Evolutionary conservation across 2,888 invertebrate genomes (phyloP).

Genomic region (Bombylius discolor): DNA sequence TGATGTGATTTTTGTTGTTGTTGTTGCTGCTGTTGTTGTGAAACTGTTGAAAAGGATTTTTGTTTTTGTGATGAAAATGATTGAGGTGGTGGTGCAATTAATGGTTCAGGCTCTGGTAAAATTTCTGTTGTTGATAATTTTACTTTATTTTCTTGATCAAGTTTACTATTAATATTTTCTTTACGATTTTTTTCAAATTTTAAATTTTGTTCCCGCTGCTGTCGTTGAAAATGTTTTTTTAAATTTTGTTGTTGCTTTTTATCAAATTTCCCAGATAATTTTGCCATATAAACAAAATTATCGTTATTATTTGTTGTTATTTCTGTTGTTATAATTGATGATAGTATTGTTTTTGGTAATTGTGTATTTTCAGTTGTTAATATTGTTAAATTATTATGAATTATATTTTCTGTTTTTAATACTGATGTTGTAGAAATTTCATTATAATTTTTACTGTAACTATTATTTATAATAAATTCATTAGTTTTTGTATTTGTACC

Average conservation of each 20-base stretch:
- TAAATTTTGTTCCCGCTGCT: background rate
- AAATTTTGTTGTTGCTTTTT: background rate
- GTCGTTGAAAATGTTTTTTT: background rate
- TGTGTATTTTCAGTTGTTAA: constrained; percentile 1
- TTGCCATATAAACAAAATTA: constrained; percentile 2
- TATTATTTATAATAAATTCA: constrained; percentile 11
- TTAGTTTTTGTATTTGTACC: constrained; percentile 14
- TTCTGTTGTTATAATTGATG: background rate
- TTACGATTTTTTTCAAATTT: background rate
- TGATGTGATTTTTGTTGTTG: background rate
- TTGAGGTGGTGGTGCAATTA: background rate
- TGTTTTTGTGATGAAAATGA: background rate
- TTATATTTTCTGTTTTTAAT: background rate
- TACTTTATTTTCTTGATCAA: background rate
- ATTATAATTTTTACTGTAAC: constrained; percentile 1
- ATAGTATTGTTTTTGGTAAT: constrained; percentile 1
- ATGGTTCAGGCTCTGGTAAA: constrained; percentile 1
- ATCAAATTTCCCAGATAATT: background rate
- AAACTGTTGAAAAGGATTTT: background rate
- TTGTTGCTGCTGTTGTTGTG: too few relatives aligned
- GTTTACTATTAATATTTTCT: background rate
- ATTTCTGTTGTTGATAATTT: background rate
- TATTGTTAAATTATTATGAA: background rate
- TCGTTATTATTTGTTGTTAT: background rate
- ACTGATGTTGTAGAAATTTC: background rate